Conservation (phyloP, 2,888 invertebrate genomes). For the Gari tellinella region DNA sequence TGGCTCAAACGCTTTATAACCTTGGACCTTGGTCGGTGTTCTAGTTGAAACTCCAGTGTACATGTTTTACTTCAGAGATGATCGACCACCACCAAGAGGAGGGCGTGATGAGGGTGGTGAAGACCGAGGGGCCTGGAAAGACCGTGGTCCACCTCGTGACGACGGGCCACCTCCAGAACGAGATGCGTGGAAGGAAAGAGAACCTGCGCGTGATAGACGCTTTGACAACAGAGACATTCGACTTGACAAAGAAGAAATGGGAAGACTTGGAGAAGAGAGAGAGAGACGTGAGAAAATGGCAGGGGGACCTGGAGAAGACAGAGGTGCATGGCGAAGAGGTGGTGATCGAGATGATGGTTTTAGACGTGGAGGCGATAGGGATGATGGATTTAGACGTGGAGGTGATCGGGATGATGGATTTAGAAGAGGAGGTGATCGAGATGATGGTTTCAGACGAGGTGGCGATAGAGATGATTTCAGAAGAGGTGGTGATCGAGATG, state of each 20-base stretch:
- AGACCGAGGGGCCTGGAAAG: constrained; percentile 47
- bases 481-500: constrained; percentile 17
- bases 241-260: constrained; percentile 57
- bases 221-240: constrained; percentile 57
- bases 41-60: neutral
- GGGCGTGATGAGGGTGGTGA: constrained; percentile 19
- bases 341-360: constrained; percentile 34
- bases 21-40: no score
- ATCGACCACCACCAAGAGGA: constrained; percentile 33
- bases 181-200: constrained; percentile 56
- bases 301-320: constrained; percentile 25
- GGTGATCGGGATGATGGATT: constrained; percentile 16
- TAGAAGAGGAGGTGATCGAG: constrained; percentile 20
- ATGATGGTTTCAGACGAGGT: constrained; percentile 28
- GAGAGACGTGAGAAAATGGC: constrained; percentile 22
- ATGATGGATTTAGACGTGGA: constrained; percentile 24
- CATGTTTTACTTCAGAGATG: constrained; percentile 18
- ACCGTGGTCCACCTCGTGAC: constrained; percentile 42
- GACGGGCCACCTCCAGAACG: constrained; percentile 31
- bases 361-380: constrained; percentile 15
- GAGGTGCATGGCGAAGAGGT: constrained; percentile 36
- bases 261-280: constrained; percentile 44
- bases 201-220: constrained; percentile 41
- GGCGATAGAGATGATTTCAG: constrained; percentile 24
- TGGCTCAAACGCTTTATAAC: no score